Evolutionary conservation across 2,797 vertebrate species (phyloP).

Genomic region (Micrastur ruficollis): DNA sequence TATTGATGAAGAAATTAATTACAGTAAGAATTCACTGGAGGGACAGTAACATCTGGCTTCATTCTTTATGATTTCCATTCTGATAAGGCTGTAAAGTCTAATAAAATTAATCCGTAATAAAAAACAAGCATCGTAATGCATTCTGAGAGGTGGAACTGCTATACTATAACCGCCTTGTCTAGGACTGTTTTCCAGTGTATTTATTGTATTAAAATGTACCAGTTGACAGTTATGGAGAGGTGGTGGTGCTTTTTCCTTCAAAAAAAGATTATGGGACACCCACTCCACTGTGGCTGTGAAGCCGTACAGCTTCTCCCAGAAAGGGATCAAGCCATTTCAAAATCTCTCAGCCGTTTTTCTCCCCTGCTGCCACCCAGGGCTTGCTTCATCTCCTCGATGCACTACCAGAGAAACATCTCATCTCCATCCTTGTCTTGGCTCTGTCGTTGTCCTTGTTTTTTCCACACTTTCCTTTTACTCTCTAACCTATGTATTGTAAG

Average conservation of each 20-base stretch:
- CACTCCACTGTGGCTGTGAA: neutral
- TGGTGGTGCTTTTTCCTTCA: neutral
- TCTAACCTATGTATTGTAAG: neutral
- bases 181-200: neutral
- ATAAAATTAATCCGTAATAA: neutral
- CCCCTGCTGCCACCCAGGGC: neutral
- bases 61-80: neutral
- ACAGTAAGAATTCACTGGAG: neutral
- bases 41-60: neutral
- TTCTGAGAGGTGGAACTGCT: neutral
- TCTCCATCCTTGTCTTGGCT: neutral
- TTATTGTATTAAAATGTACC: neutral
- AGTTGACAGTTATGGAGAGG: neutral
- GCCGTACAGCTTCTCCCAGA: neutral
- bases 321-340: neutral
- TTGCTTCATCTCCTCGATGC: neutral
- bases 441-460: neutral
- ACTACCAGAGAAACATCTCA: neutral
- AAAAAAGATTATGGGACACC: neutral
- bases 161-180: neutral
- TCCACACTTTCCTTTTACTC: neutral
- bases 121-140: fast-evolving
- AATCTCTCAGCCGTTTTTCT: neutral
- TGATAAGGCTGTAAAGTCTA: neutral
- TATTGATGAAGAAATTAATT: neutral